Conservation (phyloP, 2,113 vertebrate species). For the Salvelinus alpinus region DNA sequence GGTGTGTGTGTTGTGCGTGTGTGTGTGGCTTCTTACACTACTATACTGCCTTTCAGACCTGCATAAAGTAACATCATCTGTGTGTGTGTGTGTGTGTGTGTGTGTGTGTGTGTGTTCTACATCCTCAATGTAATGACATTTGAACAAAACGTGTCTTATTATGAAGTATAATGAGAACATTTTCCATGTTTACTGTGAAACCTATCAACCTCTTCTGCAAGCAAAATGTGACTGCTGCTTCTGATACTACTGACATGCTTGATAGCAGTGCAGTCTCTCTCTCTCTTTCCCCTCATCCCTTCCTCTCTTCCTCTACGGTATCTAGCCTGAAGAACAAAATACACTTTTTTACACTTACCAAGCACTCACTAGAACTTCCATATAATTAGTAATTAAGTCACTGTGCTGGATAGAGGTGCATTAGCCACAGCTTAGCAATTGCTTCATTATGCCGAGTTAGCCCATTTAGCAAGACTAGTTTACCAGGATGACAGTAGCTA, state of each 20-base stretch:
- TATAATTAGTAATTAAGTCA: slow-evolving; percentile 46
- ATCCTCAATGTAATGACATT: background rate
- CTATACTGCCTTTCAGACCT: slow-evolving; percentile 27
- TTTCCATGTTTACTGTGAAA: background rate
- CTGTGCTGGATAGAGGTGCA: slow-evolving; percentile 27
- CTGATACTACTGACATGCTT: slow-evolving; percentile 45
- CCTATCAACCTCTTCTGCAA: too few species aligned
- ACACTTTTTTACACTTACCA: slow-evolving; percentile 48
- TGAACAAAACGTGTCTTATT: too few species aligned
- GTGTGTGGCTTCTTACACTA: slow-evolving; percentile 22
- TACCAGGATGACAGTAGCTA: slow-evolving; percentile 17
- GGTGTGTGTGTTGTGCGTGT: background rate
- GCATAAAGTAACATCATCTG: slow-evolving; percentile 2
- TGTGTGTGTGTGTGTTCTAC: slow-evolving; percentile 5
- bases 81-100: background rate
- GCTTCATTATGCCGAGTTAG: slow-evolving; percentile 30
- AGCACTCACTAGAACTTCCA: slow-evolving; percentile 28
- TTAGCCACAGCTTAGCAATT: slow-evolving; percentile 39
- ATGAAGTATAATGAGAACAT: background rate
- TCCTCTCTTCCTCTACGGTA: slow-evolving; percentile 19
- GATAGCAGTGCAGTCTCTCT: slow-evolving; percentile 5
- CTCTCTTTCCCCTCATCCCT: background rate
- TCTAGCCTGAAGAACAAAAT: slow-evolving; percentile 29
- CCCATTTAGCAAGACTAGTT: slow-evolving; percentile 34
- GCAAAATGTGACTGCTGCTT: slow-evolving; percentile 47